A percentile compares a stretch with the other conserved stretches of the same genome.
Conservation (phyloP, 2,888 invertebrate genomes). For the Orthonevra nobilis region DNA sequence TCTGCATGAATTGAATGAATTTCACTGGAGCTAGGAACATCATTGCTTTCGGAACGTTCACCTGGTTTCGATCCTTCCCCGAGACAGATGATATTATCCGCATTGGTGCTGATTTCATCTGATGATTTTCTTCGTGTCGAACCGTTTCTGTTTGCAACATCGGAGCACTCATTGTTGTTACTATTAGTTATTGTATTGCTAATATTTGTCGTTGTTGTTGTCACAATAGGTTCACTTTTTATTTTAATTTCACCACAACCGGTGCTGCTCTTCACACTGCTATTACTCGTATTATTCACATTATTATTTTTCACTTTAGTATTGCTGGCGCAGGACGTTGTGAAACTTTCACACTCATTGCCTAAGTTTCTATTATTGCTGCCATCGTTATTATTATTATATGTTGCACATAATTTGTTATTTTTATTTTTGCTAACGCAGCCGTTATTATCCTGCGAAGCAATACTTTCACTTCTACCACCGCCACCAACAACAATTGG, state of each 20-base stretch:
- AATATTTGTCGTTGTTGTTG: slow-evolving; percentile 74
- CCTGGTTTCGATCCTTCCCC: slow-evolving; percentile 14
- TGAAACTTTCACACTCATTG: slow-evolving; percentile 69
- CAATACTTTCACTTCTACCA: slow-evolving; percentile 55
- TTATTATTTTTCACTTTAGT: slow-evolving; percentile 76
- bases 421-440: slow-evolving; percentile 77
- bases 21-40: slow-evolving; percentile 48
- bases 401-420: slow-evolving; percentile 70
- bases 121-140: slow-evolving; percentile 38
- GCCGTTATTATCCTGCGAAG: slow-evolving; percentile 80
- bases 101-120: slow-evolving; percentile 72
- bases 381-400: slow-evolving; percentile 78
- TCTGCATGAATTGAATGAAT: no score
- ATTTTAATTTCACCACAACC: slow-evolving; percentile 75
- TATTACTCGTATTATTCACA: slow-evolving; percentile 71
- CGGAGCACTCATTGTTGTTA: slow-evolving; percentile 71
- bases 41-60: slow-evolving; percentile 31
- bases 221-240: slow-evolving; percentile 78
- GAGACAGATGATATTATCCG: slow-evolving; percentile 8
- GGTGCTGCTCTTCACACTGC: slow-evolving; percentile 79
- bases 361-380: slow-evolving; percentile 56
- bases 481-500: slow-evolving; percentile 61
- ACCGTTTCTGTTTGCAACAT: slow-evolving; percentile 73
- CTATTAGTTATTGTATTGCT: slow-evolving; percentile 80
- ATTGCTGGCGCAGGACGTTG: slow-evolving; percentile 70